phyloP scores from a whole-genome alignment of 53 echinoderm and acorn worm species.

The Hippasteria phrygiana region DNA sequence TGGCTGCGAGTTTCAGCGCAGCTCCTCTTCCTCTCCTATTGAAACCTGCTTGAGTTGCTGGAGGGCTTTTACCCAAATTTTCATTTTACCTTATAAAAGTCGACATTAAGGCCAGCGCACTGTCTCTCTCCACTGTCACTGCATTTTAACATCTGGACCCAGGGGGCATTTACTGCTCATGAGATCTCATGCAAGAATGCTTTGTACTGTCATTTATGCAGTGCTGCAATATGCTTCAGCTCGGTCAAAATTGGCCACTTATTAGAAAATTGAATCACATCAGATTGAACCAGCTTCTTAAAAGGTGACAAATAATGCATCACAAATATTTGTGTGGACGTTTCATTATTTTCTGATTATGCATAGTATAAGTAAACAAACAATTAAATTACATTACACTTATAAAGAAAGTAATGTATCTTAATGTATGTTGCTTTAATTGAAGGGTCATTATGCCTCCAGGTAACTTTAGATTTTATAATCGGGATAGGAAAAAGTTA shows the following conservation, averaged over 20 bases:
- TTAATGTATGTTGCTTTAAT: not conserved
- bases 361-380: not conserved
- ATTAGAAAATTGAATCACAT: constrained; percentile 1
- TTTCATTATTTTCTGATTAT: not conserved
- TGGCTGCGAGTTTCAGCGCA: constrained; percentile 43
- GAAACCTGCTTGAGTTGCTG: constrained; percentile 38
- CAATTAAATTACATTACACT: not conserved
- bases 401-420: not conserved
- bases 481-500: constrained; percentile 2
- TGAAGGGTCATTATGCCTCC: constrained; percentile 17
- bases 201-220: constrained; percentile 65
- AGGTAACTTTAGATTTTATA: constrained; percentile 25
- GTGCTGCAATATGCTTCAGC: constrained; percentile 20
- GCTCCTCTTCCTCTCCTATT: constrained; percentile 64
- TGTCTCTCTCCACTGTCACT: constrained; percentile 64
- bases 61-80: constrained; percentile 67
- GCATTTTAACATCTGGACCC: constrained; percentile 72
- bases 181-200: constrained; percentile 77
- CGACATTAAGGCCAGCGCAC: constrained; percentile 63
- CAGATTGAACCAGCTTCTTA: constrained; percentile 8
- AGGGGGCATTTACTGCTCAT: constrained; percentile 52
- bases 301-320: constrained; percentile 2
- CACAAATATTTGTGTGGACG: too few species aligned
- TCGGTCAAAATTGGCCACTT: constrained; percentile 2
- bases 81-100: constrained; percentile 70